Base-by-base conservation (phyloP, 2,888 invertebrate species). In the Hypomecis punctinalis region DNA sequence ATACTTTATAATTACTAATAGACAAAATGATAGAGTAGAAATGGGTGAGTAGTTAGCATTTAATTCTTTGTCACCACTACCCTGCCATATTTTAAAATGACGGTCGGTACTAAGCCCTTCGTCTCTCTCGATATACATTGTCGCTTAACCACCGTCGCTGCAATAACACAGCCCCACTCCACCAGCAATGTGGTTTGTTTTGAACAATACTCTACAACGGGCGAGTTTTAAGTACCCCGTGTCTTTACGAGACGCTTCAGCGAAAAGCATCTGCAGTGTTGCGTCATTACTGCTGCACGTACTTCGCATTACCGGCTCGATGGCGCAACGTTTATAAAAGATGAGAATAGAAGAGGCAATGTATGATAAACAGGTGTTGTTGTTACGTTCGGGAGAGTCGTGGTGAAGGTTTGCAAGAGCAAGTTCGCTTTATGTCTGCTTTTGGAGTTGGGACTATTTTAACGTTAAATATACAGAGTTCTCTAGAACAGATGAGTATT, bases 131-230 rank as follows among this genome's bases (percentile, higher is more conserved):
- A 63, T 71, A 70, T 84, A 85, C 83, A 85, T 82, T 83, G 84
- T 82, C 74, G 71, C 65, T 64, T 70, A 59, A 64, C 73, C 69
- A 71, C 62, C 63, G 61, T 66, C 70, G 68, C 68, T 73, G 67
- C 68, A 71, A 72, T 69, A 60, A 72, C 8, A 69, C 76, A 63
- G 63, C 66, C 77, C 76, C 74, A 77, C 75, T 71, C 66, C 73
- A 72, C 78, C 70, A 78, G 85, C 84, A 81, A 83, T 85, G 83
- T 80, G 80, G 77, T 82, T 78, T 79, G 78, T 81, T 79, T 75
- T 76, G 80, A 82, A 84, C 85, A 86, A 84, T 81, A 79, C 56
- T 47, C 59, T 49, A 54, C 64, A 51, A 63, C 33, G 71, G 9
- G 74, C 73, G 70, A 73, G 70, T 68, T 76, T 69, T 77, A 76